Evolutionary conservation across 2,888 invertebrate genomes (phyloP), one percentile per base, ranked within the genome.

Genomic region (Andricus curvator): DNA sequence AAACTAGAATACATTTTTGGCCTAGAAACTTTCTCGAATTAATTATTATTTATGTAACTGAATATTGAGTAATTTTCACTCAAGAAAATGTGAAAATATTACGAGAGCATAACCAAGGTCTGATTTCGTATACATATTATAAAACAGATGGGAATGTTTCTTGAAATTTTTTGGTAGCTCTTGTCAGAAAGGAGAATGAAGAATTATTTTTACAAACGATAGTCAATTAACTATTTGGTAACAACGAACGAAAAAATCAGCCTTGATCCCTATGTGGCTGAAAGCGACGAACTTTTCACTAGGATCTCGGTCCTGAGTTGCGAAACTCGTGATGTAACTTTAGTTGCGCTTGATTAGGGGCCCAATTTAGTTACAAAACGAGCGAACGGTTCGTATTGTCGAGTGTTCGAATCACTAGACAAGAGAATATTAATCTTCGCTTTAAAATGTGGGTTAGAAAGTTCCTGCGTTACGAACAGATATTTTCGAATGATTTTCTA

Each of bases 341-440:
- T 37, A 74, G 74, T 74, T 56, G 74, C 56, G 74, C 74, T 74
- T 74, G 74, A 74, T 74, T 74, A 74, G 56, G 74, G 56, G 37
- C 56, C 74, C 74, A 74, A 74, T 74, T 74, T 74, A 33, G 74
- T 74, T 74, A 74, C 74, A 56, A 74, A 74, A 74, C n/a, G 56
- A 74, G 56, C 15, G 56, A 60, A 74, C 33, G 33, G n/a, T 56
- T 74, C 56, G 56, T 8, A 56, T 74, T 74, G 56, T 74, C 74
- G 56, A 13, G 20, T 74, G 6, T 60, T 74, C 13, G 37, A 74
- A 33, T 11, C 74, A 51, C 70, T n/a, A 74, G 37, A 56, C 56
- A 74, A 74, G 37, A 37, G 74, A 74, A 74, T 74, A 74, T 74
- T 74, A 74, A 74, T 74, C 56, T 60, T 74, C 74, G 20, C n/a